phyloP scores from a whole-genome alignment of 1,140 invertebrate genomes.

The Tetraneura akinire region DNA sequence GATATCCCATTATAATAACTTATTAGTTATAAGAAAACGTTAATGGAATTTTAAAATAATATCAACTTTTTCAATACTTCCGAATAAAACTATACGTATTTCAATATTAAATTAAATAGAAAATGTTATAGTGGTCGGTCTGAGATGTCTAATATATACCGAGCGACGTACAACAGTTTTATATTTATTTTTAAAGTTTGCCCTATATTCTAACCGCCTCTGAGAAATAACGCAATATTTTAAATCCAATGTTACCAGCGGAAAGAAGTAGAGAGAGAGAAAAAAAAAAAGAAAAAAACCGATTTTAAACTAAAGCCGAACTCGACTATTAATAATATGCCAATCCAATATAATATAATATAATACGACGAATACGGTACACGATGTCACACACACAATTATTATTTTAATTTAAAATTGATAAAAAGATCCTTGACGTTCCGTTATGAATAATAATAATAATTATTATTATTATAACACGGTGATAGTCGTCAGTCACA shows the following conservation, averaged over 20 bases:
- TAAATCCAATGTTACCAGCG: no score
- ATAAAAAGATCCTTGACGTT: neutral
- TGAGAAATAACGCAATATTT: no score
- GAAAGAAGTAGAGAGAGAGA: no score
- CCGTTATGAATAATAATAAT: neutral
- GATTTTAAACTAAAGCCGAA: no score
- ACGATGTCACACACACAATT: no score
- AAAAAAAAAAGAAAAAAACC: no score
- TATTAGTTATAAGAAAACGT: neutral
- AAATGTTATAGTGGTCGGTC: neutral
- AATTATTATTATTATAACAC: no score
- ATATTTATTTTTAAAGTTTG: neutral
- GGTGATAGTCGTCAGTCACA: neutral
- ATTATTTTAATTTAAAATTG: slow-evolving; percentile 13
- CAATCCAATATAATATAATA: no score
- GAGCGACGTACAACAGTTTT: neutral
- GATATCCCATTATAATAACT: no score
- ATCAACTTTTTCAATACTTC: neutral
- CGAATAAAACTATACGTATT: neutral
- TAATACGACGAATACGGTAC: no score
- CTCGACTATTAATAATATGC: no score
- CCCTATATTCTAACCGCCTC: neutral
- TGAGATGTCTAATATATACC: no score
- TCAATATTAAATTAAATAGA: neutral
- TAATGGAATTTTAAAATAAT: neutral